Conservation (phyloP, 2,113 vertebrate genomes). For the Psittacara wagleri region DNA sequence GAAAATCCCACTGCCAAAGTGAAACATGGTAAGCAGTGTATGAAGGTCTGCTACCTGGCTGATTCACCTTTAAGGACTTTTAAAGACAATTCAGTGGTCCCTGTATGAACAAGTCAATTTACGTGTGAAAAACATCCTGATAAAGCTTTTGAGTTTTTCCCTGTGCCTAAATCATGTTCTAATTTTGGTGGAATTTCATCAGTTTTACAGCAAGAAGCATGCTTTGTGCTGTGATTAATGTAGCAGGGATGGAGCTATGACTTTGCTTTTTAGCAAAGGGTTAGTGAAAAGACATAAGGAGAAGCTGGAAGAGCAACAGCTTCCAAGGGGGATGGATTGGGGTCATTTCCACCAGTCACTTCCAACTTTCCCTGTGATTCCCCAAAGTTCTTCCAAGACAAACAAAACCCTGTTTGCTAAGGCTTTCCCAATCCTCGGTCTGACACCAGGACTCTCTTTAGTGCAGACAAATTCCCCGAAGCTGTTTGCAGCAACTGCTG, state of each 20-base stretch:
- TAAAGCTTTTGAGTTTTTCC: neutral
- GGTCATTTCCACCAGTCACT: neutral
- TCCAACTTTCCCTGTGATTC: neutral
- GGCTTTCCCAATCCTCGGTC: constrained; percentile 9
- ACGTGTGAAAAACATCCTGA: fast-evolving
- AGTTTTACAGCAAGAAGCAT: neutral
- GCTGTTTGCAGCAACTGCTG: neutral
- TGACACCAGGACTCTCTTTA: neutral
- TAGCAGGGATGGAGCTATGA: neutral
- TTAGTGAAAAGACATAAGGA: neutral
- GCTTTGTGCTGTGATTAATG: neutral
- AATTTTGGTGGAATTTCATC: neutral
- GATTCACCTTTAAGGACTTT: neutral
- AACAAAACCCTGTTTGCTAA: neutral
- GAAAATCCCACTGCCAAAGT: neutral
- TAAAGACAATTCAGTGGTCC: neutral
- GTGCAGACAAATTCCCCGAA: neutral
- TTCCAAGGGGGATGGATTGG: neutral
- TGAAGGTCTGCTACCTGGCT: neutral
- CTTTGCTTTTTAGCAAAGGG: neutral
- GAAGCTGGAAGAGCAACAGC: neutral
- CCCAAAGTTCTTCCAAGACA: neutral
- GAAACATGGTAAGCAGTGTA: neutral
- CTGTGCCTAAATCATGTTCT: neutral
- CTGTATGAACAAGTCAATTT: neutral